Evolutionary conservation across 2,888 invertebrate species (phyloP).

Genomic region (Agrilus cyanescens): DNA sequence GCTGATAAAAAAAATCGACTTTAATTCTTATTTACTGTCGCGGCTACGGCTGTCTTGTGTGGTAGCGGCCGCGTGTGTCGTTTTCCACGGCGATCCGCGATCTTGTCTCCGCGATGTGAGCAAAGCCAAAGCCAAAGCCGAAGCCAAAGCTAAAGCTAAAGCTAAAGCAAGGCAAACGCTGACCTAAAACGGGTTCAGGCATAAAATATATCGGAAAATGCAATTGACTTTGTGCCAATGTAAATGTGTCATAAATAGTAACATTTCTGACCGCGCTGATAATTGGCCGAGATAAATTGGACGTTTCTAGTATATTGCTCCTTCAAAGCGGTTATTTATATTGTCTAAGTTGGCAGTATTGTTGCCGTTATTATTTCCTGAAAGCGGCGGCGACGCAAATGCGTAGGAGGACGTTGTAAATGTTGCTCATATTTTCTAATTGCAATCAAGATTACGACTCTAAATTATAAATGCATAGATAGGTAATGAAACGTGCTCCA

Average conservation of each 20-base stretch:
- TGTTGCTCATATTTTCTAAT: slow-evolving; percentile 35
- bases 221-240: slow-evolving; percentile 10
- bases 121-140: too few species aligned
- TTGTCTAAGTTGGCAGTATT: slow-evolving; percentile 33
- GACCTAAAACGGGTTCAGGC: too few species aligned
- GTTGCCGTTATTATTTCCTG: slow-evolving; percentile 32
- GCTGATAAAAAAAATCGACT: too few species aligned
- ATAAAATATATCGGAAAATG: slow-evolving; percentile 2
- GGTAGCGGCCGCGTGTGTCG: too few species aligned
- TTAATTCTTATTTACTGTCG: too few species aligned
- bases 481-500: slow-evolving; percentile 16
- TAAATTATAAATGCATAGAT: slow-evolving; percentile 27
- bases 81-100: too few species aligned
- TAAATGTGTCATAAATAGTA: slow-evolving; percentile 15
- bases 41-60: too few species aligned
- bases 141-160: too few species aligned
- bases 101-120: too few species aligned
- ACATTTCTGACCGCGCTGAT: slow-evolving; percentile 19
- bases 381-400: slow-evolving; percentile 19
- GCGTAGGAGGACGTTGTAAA: slow-evolving; percentile 34
- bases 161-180: too few species aligned
- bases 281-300: slow-evolving; percentile 34
- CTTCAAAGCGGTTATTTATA: slow-evolving; percentile 30
- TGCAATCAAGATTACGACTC: slow-evolving; percentile 34
- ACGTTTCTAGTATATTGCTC: slow-evolving; percentile 31